Evolutionary conservation across 1,140 invertebrate genomes (phyloP).

Genomic region (Drosophila biarmipes): DNA sequence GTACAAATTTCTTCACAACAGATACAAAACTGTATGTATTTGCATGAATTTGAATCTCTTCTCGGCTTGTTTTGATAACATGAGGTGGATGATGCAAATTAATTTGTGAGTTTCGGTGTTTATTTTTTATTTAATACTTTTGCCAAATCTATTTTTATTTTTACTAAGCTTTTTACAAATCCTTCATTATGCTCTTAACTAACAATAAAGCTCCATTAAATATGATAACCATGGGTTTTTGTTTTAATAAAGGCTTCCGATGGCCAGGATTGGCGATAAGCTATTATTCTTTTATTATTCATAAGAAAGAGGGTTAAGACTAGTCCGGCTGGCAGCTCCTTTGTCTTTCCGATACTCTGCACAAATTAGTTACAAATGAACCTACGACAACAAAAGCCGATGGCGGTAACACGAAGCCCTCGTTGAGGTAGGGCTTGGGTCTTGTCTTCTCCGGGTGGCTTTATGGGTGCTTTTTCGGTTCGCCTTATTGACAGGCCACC

Average conservation of each 20-base stretch:
- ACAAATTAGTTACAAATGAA: constrained; percentile 82
- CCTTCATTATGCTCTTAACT: background rate
- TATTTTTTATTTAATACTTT: background rate
- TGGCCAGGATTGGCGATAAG: background rate
- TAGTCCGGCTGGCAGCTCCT: constrained; percentile 36
- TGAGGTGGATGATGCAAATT: constrained; percentile 10
- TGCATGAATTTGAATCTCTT: constrained; percentile 19
- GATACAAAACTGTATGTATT: constrained; percentile 12
- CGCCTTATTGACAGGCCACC: constrained; percentile 50
- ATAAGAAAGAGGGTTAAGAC: constrained; percentile 17
- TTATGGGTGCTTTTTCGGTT: background rate
- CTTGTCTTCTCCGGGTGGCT: background rate
- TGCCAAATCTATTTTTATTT: background rate
- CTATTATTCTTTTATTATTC: background rate
- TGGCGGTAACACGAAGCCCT: constrained; percentile 69
- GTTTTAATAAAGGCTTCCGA: background rate
- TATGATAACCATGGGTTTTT: background rate
- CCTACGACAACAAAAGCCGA: constrained; percentile 73
- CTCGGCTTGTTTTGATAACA: constrained; percentile 12
- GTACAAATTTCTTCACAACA: constrained; percentile 3
- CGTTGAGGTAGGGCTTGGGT: constrained; percentile 14
- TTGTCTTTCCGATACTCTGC: constrained; percentile 73
- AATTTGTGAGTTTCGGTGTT: constrained; percentile 7
- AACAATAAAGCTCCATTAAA: background rate
- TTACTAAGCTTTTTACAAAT: background rate